Base-by-base conservation (phyloP, 2,797 vertebrate genomes). In the Alcedo atthis region DNA sequence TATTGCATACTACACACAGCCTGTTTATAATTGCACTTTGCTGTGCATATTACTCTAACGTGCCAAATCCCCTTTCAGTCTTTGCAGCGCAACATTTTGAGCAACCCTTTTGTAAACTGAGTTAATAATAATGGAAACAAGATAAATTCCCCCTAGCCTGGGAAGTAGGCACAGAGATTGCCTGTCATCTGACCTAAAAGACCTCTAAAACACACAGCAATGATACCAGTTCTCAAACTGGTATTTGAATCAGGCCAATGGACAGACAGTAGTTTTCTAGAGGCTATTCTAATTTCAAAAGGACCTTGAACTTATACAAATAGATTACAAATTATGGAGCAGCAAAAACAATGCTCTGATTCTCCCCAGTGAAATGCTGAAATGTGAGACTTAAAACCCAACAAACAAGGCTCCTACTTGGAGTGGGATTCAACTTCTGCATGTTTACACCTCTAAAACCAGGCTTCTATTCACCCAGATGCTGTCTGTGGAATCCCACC, bases 11-110 rank as follows among this genome's bases (percentile, higher is more conserved):
- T 85, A 73, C 84, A 89, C 25, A 73, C 74, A 64, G 81, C 33
- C 57, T 93, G 75, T 82, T 95, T 89, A 40, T 83, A 92, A 90
- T 42, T 74, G 53, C 28, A 48, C 46, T 87, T 92, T 61, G 58
- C 81, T 74, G 69, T 91, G 94, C 69, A 63, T 67, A 16, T 57
- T 85, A 81, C 80, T 75, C 59, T 64, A 37, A 16, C 4, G 26
- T 15, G 26, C 54, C 66, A 87, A 92, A 51, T 71, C 40, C 32
- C 28, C 64, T 82, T 58, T 71, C 59, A 43, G 46, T 40, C 49
- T 86, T 68, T 54, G 67, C 77, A 76, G 53, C 26, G 63, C 37
- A 76, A 51, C 30, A 30, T 59, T 85, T 77, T 0, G 0, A 84
- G 37, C 16, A 57, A 49, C 2, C 6, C 18, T 90, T 79, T 37